Base-by-base conservation (phyloP, 2,888 invertebrate genomes). In the Polyommatus iphigenia region DNA sequence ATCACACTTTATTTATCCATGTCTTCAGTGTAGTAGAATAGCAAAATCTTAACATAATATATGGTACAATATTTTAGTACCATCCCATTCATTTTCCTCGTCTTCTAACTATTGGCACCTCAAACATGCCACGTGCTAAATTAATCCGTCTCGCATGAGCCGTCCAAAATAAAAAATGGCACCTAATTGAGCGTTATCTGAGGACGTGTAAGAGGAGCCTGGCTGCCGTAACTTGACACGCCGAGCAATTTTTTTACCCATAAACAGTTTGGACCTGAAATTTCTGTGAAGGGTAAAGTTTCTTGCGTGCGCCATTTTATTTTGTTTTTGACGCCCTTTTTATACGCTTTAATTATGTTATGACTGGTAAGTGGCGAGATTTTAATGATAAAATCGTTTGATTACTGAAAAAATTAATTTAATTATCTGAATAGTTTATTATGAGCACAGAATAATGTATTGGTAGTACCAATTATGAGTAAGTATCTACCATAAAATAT, bases 161-260 rank as follows among this genome's bases (percentile, higher is more conserved):
- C 82, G 36, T 86, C 86, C 87, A 80, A 80, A 85, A 87, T 86
- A 84, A 82, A 87, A 90, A 89, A 85, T 85, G 80, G 86, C 84
- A 87, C 87, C 87, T 91, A 93, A 93, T 93, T 91, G 92, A 93
- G 89, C 92, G 90, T 91, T 87, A 88, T 89, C 87, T 86, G 85
- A 86, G 89, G 84, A 83, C 84, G 83, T 86, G 91, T 89, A 91
- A 93, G 85, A 82, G 83, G 89, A 92, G 83, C 85, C 85, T 84
- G 81, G 85, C 85, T 84, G 87, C 86, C 84, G 91, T 88, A 91
- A 92, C 85, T 85, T 81, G 88, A 92, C 87, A 90, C 88, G 86
- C 82, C 78, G 78, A 77, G 84, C 83, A 83, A 86, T 85, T 87
- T 87, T 36, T 88, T 90, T 88, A 87, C 85, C 82, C 82, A 85